Percentiles rank a stretch among this genome's conserved stretches.
Conservation (phyloP, 2,797 vertebrate species). For the Amblyraja radiata region DNA sequence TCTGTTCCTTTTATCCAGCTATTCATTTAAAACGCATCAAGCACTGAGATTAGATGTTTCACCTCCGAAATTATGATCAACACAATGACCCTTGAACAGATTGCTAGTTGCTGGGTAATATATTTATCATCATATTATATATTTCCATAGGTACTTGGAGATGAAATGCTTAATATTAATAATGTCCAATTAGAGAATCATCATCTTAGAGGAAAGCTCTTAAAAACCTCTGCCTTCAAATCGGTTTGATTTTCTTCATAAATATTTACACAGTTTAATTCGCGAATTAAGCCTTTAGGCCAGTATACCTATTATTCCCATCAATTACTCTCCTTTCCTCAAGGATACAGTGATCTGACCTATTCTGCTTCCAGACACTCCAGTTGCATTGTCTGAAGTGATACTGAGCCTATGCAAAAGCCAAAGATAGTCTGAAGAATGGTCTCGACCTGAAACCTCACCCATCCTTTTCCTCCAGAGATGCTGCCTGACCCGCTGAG, state of each 20-base stretch:
- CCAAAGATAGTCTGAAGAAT: background rate
- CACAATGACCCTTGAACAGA: constrained; percentile 27
- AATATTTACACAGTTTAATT: background rate
- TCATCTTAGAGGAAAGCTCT: background rate
- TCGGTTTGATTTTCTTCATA: background rate
- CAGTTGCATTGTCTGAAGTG: background rate
- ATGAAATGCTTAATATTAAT: constrained; percentile 18
- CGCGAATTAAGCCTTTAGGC: background rate
- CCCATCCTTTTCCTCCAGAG: too few relatives aligned
- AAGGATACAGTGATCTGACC: background rate
- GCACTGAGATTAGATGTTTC: background rate
- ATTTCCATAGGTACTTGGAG: background rate
- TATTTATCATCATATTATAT: constrained; percentile 17
- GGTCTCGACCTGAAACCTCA: too few relatives aligned
- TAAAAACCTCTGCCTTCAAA: background rate
- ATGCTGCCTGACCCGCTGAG: too few relatives aligned
- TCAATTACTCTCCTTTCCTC: background rate
- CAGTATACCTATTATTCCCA: constrained; percentile 8
- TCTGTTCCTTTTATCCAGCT: constrained; percentile 28
- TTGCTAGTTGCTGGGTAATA: background rate
- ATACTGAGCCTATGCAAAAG: background rate
- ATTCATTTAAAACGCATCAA: constrained; percentile 22
- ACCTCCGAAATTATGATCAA: constrained; percentile 5
- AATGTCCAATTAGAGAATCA: constrained; percentile 16
- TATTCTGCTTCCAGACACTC: background rate